Conservation (phyloP, 2,888 invertebrate genomes). For the Helicoverpa assulta region DNA sequence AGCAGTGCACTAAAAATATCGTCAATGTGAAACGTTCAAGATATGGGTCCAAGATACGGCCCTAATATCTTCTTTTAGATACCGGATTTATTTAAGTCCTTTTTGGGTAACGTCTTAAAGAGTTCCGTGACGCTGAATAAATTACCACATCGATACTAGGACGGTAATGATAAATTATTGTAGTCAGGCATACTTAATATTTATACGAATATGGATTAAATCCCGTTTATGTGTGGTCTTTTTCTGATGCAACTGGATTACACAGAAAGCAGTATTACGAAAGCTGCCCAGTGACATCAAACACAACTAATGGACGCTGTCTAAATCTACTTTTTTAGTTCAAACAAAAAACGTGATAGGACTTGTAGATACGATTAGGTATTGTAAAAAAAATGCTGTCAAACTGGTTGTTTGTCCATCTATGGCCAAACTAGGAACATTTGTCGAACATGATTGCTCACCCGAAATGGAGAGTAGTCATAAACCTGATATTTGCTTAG, state of each 20-base stretch:
- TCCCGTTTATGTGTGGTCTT: not conserved
- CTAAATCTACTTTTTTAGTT: constrained; percentile 10
- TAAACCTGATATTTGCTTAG: constrained; percentile 30
- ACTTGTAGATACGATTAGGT: constrained; percentile 7
- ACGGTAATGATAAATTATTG: constrained; percentile 14
- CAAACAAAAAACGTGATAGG: constrained; percentile 2
- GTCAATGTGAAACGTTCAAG: not conserved
- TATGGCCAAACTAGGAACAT: constrained; percentile 3
- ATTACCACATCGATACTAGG: not conserved
- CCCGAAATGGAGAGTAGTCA: constrained; percentile 16
- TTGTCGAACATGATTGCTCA: constrained; percentile 15
- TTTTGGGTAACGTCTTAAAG: not conserved
- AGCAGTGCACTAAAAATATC: no score
- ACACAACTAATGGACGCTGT: constrained; percentile 30
- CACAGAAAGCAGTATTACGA: constrained; percentile 24
- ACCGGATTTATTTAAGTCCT: not conserved
- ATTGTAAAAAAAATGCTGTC: constrained; percentile 13
- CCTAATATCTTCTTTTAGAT: not conserved
- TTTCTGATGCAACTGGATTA: constrained; percentile 20
- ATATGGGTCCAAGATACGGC: not conserved
- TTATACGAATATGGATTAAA: constrained; percentile 8
- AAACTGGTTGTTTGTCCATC: constrained; percentile 1
- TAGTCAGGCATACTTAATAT: constrained; percentile 11
- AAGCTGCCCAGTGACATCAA: constrained; percentile 31
- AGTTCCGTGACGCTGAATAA: constrained; percentile 19